Evolutionary conservation across 2,888 invertebrate species (phyloP), one percentile per base, ranked within the genome.

Genomic region (Polydrusus cervinus): DNA sequence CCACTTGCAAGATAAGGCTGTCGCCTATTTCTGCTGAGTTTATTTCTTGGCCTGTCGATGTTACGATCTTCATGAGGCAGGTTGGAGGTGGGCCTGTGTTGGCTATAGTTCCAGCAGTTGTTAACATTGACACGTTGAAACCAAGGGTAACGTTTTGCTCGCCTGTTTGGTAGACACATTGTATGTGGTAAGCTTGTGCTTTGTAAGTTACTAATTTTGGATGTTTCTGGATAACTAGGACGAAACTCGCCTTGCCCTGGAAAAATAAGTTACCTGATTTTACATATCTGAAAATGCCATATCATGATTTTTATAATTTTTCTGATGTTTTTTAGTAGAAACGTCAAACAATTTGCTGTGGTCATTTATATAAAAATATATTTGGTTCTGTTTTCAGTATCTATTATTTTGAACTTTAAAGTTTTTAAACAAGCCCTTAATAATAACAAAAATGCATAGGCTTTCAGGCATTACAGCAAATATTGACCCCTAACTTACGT

Each of bases 131-230:
- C 9, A 97, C 97, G 86, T 98, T 97, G 87, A 97, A 97, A 51
- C 97, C 97, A 45, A 97, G 89, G 0, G 95, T 96, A 0, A 97
- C 95, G 81, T 95, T 96, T 86, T 96, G 95, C 86, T 96, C 96
- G 76, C 96, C 97, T 0, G 96, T 97, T 87, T 97, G 95, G 86
- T 98, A 98, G 71, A 97, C 94, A 86, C 98, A 98, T 86, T 96
- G 96, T 79, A 98, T 96, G 87, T 97, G 96, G 89, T 97, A 98
- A 0, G 98, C 97, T 87, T 97, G 96, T 6, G 98, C 97, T 84
- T 95, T 95, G 86, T 95, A 95, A 0, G 98, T 98, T 65, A 98
- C 94, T 67, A 98, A 90, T 89, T 96, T 96, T 0, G 97, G 97
- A 91, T 98, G 98, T 88, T 97, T 96, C 86, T 98, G 98, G 85